Conservation (phyloP, 2,797 vertebrate genomes). For the Pangasius sanitwongsei region DNA sequence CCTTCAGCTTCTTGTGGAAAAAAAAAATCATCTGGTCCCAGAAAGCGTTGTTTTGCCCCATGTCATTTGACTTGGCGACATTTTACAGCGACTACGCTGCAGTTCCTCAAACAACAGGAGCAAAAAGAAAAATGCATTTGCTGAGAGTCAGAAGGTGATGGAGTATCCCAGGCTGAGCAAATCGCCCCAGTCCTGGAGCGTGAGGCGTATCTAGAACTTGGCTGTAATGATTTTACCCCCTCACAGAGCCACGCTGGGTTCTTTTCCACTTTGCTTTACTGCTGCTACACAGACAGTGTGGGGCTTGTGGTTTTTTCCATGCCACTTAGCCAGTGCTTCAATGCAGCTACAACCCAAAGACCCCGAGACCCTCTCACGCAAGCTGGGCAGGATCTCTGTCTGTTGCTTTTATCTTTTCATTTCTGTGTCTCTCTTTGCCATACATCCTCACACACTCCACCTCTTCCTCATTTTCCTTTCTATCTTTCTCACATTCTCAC, state of each 20-base stretch:
- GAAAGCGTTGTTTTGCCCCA: conserved; percentile 18
- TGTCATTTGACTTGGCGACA: conserved; percentile 20
- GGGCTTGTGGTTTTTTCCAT: conserved; percentile 74
- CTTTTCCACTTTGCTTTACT: conserved; percentile 64
- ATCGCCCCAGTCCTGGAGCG: not conserved
- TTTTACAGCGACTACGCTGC: conserved; percentile 38
- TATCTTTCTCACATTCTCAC: conserved; percentile 22
- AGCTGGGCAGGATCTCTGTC: not conserved
- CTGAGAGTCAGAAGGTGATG: conserved; percentile 41
- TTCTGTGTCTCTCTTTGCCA: not conserved
- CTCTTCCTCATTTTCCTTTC: not conserved
- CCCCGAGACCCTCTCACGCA: not conserved
- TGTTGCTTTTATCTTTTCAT: not conserved
- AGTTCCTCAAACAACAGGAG: conserved; percentile 23
- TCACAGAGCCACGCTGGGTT: conserved; percentile 42
- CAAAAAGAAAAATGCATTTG: conserved; percentile 34
- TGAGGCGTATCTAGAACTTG: conserved; percentile 33
- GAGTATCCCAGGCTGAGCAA: conserved; percentile 41
- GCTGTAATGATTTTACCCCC: conserved; percentile 53
- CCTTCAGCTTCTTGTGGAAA: not conserved
- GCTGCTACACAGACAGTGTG: conserved; percentile 66
- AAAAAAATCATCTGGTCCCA: not conserved
- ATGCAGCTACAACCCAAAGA: conserved; percentile 22
- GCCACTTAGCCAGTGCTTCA: conserved; percentile 50
- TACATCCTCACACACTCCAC: not conserved